Percentiles rank a stretch among this genome's conserved stretches.
Evolutionary conservation across 2,888 invertebrate species (phyloP).

Genomic region (Copidosoma aretas): DNA sequence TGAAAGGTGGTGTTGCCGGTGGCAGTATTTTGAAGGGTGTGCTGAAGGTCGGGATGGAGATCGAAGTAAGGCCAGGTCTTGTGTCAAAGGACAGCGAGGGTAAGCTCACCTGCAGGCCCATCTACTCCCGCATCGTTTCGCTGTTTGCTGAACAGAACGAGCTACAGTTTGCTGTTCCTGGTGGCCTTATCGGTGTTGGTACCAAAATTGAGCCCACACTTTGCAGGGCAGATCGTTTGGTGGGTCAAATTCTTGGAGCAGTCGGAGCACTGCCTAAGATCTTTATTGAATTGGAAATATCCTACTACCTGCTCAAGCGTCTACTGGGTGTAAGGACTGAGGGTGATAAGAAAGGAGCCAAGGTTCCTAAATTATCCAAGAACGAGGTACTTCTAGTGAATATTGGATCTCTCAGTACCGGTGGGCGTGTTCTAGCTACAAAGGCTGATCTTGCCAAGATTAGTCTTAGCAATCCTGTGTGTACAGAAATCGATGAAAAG

Average conservation of each 20-base stretch:
- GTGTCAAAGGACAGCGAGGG: slow-evolving; percentile 97
- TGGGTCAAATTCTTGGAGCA: slow-evolving; percentile 92
- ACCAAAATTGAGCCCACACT: slow-evolving; percentile 99
- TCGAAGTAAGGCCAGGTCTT: slow-evolving; percentile 96
- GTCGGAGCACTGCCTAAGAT: slow-evolving; percentile 97
- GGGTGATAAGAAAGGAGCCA: slow-evolving; percentile 98
- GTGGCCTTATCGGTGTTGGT: slow-evolving; percentile 99
- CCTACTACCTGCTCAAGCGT: slow-evolving; percentile 94
- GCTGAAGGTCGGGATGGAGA: slow-evolving; percentile 96
- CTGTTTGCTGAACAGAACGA: slow-evolving; percentile 98
- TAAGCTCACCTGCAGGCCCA: slow-evolving; percentile 93
- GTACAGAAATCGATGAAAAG: slow-evolving; percentile 98
- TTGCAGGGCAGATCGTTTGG: slow-evolving; percentile 97
- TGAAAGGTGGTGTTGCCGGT: slow-evolving; percentile 98
- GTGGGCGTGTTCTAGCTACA: slow-evolving; percentile 93
- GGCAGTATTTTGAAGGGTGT: slow-evolving; percentile 97
- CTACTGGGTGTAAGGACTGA: slow-evolving; percentile 97
- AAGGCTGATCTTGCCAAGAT: slow-evolving; percentile 98
- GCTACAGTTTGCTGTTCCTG: slow-evolving; percentile 97
- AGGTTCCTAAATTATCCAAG: slow-evolving; percentile 90
- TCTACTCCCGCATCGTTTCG: slow-evolving; percentile 96
- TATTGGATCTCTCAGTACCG: slow-evolving; percentile 98
- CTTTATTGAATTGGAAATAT: slow-evolving; percentile 97
- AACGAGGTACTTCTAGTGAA: slow-evolving; percentile 95
- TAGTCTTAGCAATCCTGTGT: slow-evolving; percentile 94